Percentiles rank a stretch among this genome's conserved stretches.
phyloP scores from a whole-genome alignment of 2,888 invertebrate species.

The Automeris io region DNA sequence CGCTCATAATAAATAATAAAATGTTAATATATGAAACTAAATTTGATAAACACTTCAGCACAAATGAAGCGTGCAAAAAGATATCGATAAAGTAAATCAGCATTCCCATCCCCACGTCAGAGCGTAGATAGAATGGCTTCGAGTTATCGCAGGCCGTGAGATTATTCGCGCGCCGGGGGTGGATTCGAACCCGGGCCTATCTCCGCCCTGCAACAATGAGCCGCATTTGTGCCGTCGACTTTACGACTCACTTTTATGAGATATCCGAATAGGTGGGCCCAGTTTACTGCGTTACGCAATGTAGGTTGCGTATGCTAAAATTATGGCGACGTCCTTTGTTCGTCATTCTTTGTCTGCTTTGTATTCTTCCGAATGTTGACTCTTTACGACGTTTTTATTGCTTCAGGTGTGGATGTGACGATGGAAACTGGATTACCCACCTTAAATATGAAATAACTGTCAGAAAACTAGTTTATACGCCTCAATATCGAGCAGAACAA shows the following conservation, averaged over 20 bases:
- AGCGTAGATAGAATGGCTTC: slow-evolving; percentile 24
- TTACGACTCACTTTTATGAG: slow-evolving; percentile 70
- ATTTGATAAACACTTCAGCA: too few species aligned
- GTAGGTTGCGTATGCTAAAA: background rate
- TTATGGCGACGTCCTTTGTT: slow-evolving; percentile 2
- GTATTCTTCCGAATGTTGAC: background rate
- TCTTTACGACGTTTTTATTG: slow-evolving; percentile 2
- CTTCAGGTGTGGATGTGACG: background rate
- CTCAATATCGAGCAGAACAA: too few species aligned
- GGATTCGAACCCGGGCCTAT: slow-evolving; percentile 20
- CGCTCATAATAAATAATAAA: too few species aligned
- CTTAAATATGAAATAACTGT: too few species aligned
- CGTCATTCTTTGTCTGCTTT: background rate
- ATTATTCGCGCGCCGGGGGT: slow-evolving; percentile 26
- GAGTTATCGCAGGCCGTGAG: slow-evolving; percentile 41
- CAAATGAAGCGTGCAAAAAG: too few species aligned
- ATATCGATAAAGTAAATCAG: slow-evolving; percentile 2
- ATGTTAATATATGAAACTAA: too few species aligned
- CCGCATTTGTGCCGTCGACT: slow-evolving; percentile 64
- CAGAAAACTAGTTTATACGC: too few species aligned
- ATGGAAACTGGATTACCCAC: slow-evolving; percentile 1
- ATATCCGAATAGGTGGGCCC: slow-evolving; percentile 65
- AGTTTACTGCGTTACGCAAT: slow-evolving; percentile 24
- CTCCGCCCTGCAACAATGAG: slow-evolving; percentile 55
- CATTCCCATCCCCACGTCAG: slow-evolving; percentile 7